Conservation (phyloP, 64 coral and sea anemone genomes). For the Pocillopora damicornis region DNA sequence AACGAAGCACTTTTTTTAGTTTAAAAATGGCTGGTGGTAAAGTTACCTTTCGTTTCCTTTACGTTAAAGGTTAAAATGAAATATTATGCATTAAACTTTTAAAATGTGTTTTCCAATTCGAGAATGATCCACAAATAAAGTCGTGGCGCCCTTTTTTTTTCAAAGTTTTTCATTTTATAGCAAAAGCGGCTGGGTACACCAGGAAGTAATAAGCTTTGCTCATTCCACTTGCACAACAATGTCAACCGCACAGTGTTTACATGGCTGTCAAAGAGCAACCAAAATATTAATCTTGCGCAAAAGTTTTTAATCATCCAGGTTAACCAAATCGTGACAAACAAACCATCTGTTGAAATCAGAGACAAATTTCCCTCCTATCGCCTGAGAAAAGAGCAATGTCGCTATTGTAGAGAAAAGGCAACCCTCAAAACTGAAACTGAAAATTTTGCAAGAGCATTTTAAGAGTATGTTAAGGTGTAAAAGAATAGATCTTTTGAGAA, state of each 20-base stretch:
- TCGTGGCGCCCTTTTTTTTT: too few species aligned
- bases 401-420: too few species aligned
- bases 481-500: too few species aligned
- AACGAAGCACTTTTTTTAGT: neutral
- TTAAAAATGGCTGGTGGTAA: neutral
- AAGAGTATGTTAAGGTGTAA: too few species aligned
- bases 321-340: neutral
- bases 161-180: too few species aligned
- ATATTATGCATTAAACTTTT: too few species aligned
- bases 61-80: neutral
- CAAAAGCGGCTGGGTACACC: neutral
- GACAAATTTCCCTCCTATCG: neutral
- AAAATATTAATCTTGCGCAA: neutral
- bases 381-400: neutral
- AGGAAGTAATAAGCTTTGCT: neutral
- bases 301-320: neutral
- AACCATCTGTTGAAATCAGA: slow-evolving; percentile 20
- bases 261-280: neutral
- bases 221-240: neutral
- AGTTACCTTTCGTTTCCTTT: neutral
- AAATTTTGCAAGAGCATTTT: too few species aligned
- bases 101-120: too few species aligned
- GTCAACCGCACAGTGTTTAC: neutral
- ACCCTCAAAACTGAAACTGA: too few species aligned
- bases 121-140: too few species aligned